phyloP scores from a whole-genome alignment of 2,797 vertebrate species.

The Siniperca scherzeri region DNA sequence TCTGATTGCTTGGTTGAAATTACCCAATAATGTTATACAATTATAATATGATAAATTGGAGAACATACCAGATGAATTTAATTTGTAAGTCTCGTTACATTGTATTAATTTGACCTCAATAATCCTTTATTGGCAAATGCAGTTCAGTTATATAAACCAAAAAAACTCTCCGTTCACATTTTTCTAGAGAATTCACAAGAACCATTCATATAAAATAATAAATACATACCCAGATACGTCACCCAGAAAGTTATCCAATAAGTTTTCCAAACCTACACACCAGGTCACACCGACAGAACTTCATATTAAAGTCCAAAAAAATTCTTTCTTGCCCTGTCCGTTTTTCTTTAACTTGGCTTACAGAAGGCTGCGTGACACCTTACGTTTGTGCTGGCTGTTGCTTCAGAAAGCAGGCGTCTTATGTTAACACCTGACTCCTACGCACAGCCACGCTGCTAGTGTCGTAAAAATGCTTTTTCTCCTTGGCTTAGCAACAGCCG shows the following conservation, averaged over 20 bases:
- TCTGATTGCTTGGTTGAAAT: not conserved
- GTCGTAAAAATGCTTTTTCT: not conserved
- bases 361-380: too few relatives aligned
- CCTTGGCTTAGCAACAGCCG: not conserved
- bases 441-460: not conserved
- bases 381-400: not conserved
- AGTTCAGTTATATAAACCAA: not conserved
- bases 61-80: not conserved
- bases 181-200: constrained; percentile 30
- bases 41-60: not conserved
- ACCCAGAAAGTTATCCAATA: not conserved
- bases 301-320: not conserved
- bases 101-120: not conserved
- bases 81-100: not conserved
- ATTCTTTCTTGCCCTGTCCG: not conserved
- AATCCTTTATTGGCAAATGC: constrained; percentile 36
- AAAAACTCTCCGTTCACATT: constrained; percentile 2
- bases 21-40: not conserved
- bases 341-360: not conserved
- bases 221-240: not conserved
- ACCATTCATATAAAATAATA: constrained; percentile 22
- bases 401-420: not conserved
- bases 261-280: not conserved
- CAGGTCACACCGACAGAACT: not conserved
- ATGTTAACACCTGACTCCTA: too few relatives aligned